Base-by-base conservation (phyloP, 1,140 invertebrate genomes). In the Megathymus violae region DNA sequence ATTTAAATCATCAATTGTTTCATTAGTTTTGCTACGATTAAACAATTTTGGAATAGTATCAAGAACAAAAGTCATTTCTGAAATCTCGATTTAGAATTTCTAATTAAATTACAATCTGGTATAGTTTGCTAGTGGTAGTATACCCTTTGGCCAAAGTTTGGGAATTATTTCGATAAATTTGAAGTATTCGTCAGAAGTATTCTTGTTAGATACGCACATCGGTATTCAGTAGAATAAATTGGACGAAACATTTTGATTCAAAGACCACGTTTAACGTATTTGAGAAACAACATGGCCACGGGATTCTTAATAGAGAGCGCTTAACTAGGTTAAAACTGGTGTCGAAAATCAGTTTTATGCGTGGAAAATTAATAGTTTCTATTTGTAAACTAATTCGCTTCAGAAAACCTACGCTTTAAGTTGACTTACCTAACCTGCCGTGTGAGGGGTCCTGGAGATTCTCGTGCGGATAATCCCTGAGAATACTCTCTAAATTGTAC, bases 21-120 rank as follows among this genome's bases (percentile, higher is more conserved):
- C 31, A 65, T 38, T 25, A 31, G n/a, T n/a, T n/a, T n/a, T n/a
- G n/a, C n/a, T n/a, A n/a, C n/a, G 3, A 6, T 31, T 13, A 63
- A 62, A 19, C 27, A 3, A 31, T 31, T 31, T 31, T 31, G 3
- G 7, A 31, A 66, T 68, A 11, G 62, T 50, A 64, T 50, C 64
- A 67, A 72, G 62, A 69, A 74, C 69, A 70, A 75, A 75, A 69
- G 69, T 78, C 69, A 78, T 72, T 74, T 54, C 31, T 56, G 66
- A 63, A 71, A 78, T 78, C 72, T 64, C 73, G 60, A 58, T 71
- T 43, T 50, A 62, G 67, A 75, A 75, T 69, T 71, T 73, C 61
- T 73, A 71, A 78, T 78, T 78, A 75, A 78, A 75, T 75, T 71
- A 75, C 67, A 68, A 63, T 43, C 67, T 71, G 71, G 70, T 78